Evolutionary conservation across 1,140 invertebrate genomes (phyloP).

Genomic region (Pseudobourletiella spinata): DNA sequence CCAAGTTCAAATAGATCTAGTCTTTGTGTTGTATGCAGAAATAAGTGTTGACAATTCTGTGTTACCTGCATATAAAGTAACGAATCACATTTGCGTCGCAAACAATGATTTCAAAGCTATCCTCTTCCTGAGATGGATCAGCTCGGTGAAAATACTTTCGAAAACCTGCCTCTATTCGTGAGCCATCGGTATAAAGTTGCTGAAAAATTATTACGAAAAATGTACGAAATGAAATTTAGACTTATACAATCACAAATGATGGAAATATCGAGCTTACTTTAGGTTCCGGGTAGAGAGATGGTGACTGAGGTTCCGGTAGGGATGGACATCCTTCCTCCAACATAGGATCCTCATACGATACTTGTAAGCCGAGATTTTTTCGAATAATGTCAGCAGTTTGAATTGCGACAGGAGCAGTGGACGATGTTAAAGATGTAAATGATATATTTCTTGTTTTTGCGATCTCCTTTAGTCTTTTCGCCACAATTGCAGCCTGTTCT

Average conservation of each 20-base stretch:
- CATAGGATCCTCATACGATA: slow-evolving; percentile 51
- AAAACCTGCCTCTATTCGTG: slow-evolving; percentile 92
- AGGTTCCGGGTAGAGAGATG: slow-evolving; percentile 63
- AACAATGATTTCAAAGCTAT: slow-evolving; percentile 84
- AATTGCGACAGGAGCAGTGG: slow-evolving; percentile 84
- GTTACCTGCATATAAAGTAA: slow-evolving; percentile 88
- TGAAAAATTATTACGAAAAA: slow-evolving; percentile 42
- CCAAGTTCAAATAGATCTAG: too few relatives aligned
- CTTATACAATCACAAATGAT: slow-evolving; percentile 20
- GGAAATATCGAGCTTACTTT: slow-evolving; percentile 47
- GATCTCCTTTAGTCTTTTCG: slow-evolving; percentile 60
- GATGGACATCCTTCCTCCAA: slow-evolving; percentile 88
- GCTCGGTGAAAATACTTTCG: slow-evolving; percentile 87
- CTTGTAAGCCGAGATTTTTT: neutral
- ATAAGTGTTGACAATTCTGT: slow-evolving; percentile 2
- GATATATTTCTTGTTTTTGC: slow-evolving; percentile 54
- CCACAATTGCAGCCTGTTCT: slow-evolving; percentile 74
- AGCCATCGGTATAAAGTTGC: slow-evolving; percentile 87
- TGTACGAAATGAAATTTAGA: neutral
- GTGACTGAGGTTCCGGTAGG: slow-evolving; percentile 66
- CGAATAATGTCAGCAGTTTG: slow-evolving; percentile 78
- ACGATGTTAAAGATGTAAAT: slow-evolving; percentile 59
- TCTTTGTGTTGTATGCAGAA: slow-evolving; percentile 40
- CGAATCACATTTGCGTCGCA: slow-evolving; percentile 98
- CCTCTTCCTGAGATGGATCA: slow-evolving; percentile 61